Evolutionary conservation across 1,140 invertebrate species (phyloP).

Genomic region (Drosophila insularis): DNA sequence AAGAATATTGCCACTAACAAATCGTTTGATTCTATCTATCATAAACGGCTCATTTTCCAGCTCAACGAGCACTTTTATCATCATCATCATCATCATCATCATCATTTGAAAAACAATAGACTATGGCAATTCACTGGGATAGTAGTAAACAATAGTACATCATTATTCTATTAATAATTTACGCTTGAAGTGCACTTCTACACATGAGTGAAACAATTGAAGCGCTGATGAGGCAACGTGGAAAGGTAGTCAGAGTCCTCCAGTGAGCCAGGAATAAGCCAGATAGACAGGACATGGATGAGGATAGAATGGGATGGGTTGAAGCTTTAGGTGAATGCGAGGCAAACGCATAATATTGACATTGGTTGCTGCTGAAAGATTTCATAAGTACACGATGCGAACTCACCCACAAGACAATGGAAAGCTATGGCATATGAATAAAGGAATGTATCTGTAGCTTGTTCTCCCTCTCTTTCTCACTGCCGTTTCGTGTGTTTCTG

Average conservation of each 20-base stretch:
- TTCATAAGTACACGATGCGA: slow-evolving; percentile 65
- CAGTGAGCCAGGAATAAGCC: slow-evolving; percentile 5
- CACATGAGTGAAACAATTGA: slow-evolving; percentile 80
- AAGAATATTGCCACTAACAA: neutral
- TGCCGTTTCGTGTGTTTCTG: slow-evolving; percentile 9
- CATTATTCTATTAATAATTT: slow-evolving; percentile 82
- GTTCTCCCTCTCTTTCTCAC: slow-evolving; percentile 6
- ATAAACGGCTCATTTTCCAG: slow-evolving; percentile 68
- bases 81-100: neutral
- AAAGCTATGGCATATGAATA: slow-evolving; percentile 55
- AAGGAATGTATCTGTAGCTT: slow-evolving; percentile 28
- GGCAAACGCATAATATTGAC: slow-evolving; percentile 63
- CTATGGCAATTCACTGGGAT: slow-evolving; percentile 43
- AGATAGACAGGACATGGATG: neutral
- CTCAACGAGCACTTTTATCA: slow-evolving; percentile 52
- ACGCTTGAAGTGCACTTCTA: slow-evolving; percentile 72
- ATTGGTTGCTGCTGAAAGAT: slow-evolving; percentile 59
- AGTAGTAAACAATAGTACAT: slow-evolving; percentile 65
- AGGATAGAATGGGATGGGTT: neutral
- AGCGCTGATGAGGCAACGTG: slow-evolving; percentile 60
- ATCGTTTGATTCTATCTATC: slow-evolving; percentile 23
- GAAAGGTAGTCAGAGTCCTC: neutral
- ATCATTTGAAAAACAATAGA: slow-evolving; percentile 39
- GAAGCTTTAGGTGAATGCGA: slow-evolving; percentile 15
- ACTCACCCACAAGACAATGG: slow-evolving; percentile 50